A percentile compares a stretch with the other conserved stretches of the same genome.
phyloP scores from a whole-genome alignment of 2,113 vertebrate species.

The Genyomyrus donnyi region DNA sequence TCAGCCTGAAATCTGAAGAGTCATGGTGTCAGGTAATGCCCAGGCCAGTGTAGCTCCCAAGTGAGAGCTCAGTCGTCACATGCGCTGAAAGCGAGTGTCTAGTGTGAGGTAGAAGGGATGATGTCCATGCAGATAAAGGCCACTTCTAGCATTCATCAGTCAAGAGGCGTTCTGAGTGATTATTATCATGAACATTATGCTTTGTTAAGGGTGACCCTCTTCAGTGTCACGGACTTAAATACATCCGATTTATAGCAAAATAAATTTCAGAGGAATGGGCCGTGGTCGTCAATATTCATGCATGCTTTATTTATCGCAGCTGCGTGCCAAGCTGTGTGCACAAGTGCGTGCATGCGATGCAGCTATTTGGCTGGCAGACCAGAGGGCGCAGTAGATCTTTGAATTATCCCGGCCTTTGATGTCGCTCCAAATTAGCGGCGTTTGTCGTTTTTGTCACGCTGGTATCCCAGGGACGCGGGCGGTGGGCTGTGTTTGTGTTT shows the following conservation, averaged over 20 bases:
- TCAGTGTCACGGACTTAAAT: background rate
- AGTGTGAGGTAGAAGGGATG: background rate
- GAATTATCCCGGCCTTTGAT: background rate
- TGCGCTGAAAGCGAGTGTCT: background rate
- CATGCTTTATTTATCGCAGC: background rate
- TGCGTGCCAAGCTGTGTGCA: background rate
- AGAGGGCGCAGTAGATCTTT: background rate
- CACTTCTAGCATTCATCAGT: background rate
- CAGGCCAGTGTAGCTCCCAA: background rate
- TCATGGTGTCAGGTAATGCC: background rate
- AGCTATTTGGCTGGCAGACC: background rate
- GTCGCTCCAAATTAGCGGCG: background rate
- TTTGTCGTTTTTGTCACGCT: background rate
- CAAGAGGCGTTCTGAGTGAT: background rate
- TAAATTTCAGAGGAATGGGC: background rate
- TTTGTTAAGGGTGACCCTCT: background rate
- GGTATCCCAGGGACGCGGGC: background rate
- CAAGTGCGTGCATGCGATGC: background rate
- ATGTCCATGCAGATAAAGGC: background rate
- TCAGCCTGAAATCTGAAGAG: background rate
- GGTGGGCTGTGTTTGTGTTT: background rate
- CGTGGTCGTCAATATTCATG: background rate
- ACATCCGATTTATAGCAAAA: background rate
- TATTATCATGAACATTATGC: background rate
- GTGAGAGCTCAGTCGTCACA: background rate